Percentiles rank a stretch among this genome's conserved stretches.
These are phyloP conservation scores for Alexandromys fortis DNA, from an alignment of 2,113 vertebrate species.

Conservation along the genomic window DNA sequence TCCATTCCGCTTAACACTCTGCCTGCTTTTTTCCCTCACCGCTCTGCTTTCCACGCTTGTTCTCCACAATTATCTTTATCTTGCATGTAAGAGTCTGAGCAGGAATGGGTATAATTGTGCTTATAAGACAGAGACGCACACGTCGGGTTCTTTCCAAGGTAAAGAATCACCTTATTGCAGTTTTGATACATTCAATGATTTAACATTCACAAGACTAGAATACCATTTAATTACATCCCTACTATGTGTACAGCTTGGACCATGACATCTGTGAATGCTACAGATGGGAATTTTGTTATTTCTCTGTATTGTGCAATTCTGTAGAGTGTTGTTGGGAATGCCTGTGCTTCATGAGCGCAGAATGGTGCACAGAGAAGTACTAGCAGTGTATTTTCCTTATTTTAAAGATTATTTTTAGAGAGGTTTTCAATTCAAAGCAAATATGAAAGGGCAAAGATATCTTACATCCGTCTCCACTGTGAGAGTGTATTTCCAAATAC, in stretches of 20 bases:
- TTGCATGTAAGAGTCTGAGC: not conserved
- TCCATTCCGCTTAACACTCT: not conserved
- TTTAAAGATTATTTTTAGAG: not conserved
- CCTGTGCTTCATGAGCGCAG: not conserved
- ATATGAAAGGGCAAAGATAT: not conserved
- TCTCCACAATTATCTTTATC: not conserved
- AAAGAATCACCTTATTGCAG: not conserved
- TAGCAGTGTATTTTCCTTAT: constrained; percentile 12
- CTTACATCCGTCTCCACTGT: too few relatives aligned
- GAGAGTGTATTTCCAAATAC: constrained; percentile 61
- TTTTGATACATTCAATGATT: constrained; percentile 9
- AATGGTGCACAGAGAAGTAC: constrained; percentile 41
- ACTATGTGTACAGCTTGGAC: not conserved
- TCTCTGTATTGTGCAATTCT: not conserved
- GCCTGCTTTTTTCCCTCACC: not conserved
- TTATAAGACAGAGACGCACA: not conserved
- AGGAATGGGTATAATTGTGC: not conserved
- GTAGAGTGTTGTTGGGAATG: not conserved
- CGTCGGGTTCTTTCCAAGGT: not conserved
- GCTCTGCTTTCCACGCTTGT: not conserved
- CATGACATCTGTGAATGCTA: not conserved
- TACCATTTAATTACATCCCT: not conserved
- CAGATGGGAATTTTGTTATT: not conserved
- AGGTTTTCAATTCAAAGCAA: not conserved
- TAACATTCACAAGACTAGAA: not conserved